Base-by-base conservation (phyloP, 2,888 invertebrate genomes). In the Melanophora roralis region DNA sequence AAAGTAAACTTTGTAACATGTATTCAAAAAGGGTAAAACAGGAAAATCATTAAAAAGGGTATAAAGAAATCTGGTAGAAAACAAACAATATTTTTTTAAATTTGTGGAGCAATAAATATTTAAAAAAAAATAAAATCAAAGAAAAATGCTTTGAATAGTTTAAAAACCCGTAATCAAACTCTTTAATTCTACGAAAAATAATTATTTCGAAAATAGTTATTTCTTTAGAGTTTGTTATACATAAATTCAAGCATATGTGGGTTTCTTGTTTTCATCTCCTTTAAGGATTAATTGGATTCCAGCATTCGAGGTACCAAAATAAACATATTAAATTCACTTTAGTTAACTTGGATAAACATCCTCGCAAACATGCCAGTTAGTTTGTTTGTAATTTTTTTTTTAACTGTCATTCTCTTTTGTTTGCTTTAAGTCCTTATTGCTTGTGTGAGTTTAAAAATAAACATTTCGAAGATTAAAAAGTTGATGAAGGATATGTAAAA, bases 401-500 rank as follows among this genome's bases (percentile, higher is more conserved):
- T 32, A 2, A 53, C 19, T 12, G 1, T 55, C 43, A 45, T 57
- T 69, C 38, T 6, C 19, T 27, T 55, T 14, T 14, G 45, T 40
- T 14, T 27, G n/a, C n/a, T 45, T 11, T 45, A n/a, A 38, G 7
- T 40, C 38, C 27, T 21, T 6, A 27, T 27, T 6, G 3, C 27
- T 14, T 49, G 11, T 43, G 19, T 45, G 27, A 23, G 36, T 53
- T 43, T 27, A 27, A 55, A 72, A 73, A 47, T 47, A 65, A 27
- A 57, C 38, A 45, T 73, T 73, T 64, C 38, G 47, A 47, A 55
- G 14, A 21, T 49, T 57, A 49, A 14, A 49, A 64, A 65, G 27
- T 64, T 27, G 23, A 57, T 27, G 27, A 64, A 53, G 12, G 23
- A 49, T 32, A 57, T 55, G 12, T 14, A 55, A 38, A 27, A 62